Conservation (phyloP, 2,113 vertebrate genomes). For the Lamprotornis superbus region DNA sequence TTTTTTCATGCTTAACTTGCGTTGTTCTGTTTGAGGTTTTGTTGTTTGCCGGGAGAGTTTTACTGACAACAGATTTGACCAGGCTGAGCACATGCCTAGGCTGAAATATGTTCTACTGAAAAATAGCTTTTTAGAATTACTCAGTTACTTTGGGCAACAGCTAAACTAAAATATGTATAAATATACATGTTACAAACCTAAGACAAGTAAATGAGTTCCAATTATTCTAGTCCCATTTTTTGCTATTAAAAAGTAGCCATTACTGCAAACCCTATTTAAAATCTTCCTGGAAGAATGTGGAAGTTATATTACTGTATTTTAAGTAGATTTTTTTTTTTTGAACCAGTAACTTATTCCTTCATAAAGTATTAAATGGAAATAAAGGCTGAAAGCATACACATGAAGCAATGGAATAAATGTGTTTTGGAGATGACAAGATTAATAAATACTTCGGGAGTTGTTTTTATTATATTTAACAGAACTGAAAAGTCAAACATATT, state of each 20-base stretch:
- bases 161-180: not conserved
- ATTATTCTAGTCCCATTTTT: not conserved
- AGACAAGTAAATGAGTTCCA: not conserved
- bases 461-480: not conserved
- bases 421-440: not conserved
- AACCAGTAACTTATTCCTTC: not conserved
- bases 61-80: not conserved
- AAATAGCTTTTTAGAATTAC: not conserved
- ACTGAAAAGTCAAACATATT: not conserved
- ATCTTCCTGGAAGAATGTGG: not conserved
- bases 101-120: not conserved
- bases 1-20: not conserved
- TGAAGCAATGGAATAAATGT: not conserved
- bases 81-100: not conserved
- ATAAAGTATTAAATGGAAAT: not conserved
- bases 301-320: not conserved
- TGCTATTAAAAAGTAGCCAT: not conserved
- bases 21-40: rapidly evolving
- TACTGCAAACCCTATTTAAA: not conserved
- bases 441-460: not conserved
- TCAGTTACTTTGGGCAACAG: not conserved
- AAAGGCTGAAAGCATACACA: not conserved
- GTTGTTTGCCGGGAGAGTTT: not conserved
- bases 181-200: not conserved
- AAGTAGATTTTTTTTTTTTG: not conserved